These are phyloP conservation scores for Liodrosophila aerea DNA, from an alignment of 2,888 invertebrate genomes.

Conservation along the genomic window DNA sequence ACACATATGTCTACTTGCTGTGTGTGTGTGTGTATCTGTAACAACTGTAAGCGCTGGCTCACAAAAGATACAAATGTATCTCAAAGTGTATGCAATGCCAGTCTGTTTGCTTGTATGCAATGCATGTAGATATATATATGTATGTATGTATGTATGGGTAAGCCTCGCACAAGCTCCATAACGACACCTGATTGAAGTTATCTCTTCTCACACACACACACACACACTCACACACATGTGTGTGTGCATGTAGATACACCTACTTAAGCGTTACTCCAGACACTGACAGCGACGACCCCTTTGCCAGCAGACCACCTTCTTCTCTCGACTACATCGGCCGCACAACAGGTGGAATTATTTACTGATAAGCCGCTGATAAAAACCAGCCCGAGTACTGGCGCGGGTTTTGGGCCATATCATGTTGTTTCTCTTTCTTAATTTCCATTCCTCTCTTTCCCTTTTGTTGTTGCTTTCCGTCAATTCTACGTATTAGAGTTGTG, in stretches of 20 bases:
- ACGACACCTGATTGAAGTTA: constrained; percentile 65
- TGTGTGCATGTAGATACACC: too few relatives aligned
- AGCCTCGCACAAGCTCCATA: constrained; percentile 44
- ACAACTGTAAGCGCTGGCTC: constrained; percentile 57
- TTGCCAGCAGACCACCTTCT: constrained; percentile 2
- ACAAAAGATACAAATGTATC: constrained; percentile 63
- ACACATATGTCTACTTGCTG: constrained; percentile 1
- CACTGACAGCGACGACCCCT: constrained; percentile 23
- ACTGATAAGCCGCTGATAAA: constrained; percentile 76
- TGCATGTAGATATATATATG: constrained; percentile 1
- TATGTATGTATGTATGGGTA: constrained; percentile 25
- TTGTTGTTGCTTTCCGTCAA: too few relatives aligned
- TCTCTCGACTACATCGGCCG: constrained; percentile 13
- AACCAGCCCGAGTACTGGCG: constrained; percentile 45
- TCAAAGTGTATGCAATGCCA: constrained; percentile 12
- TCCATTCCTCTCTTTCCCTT: not conserved
- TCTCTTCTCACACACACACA: constrained; percentile 36
- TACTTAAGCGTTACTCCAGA: constrained; percentile 38
- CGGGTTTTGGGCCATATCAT: constrained; percentile 39
- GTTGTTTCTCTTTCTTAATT: constrained; percentile 4
- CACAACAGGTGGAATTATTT: constrained; percentile 78
- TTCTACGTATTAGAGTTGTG: too few relatives aligned
- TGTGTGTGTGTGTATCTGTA: constrained; percentile 7
- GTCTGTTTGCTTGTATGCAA: constrained; percentile 2
- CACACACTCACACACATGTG: constrained; percentile 21